A percentile compares a stretch with the other conserved stretches of the same genome.
These are phyloP conservation scores for Cichlasoma orientale DNA, from an alignment of 2,797 vertebrate genomes.

Conservation along the genomic window DNA sequence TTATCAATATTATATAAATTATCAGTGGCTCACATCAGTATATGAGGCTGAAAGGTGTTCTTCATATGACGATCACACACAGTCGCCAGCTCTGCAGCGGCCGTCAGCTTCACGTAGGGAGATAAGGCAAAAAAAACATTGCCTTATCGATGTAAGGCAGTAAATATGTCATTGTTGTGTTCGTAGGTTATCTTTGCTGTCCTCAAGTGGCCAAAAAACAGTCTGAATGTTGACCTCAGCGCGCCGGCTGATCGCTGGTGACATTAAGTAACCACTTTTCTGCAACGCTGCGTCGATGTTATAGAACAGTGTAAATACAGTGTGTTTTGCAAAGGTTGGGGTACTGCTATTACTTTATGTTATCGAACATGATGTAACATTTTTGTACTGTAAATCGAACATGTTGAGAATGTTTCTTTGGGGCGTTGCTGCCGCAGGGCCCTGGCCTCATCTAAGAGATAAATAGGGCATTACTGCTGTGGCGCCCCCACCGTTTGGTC, in stretches of 20 bases:
- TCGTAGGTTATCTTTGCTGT: not conserved
- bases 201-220: too few species aligned
- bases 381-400: not conserved
- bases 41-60: not conserved
- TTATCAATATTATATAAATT: not conserved
- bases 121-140: too few species aligned
- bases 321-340: rapidly evolving
- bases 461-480: too few species aligned
- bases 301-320: not conserved
- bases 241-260: not conserved
- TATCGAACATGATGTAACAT: rapidly evolving
- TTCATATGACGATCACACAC: not conserved
- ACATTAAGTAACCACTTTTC: not conserved
- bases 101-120: not conserved
- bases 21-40: not conserved
- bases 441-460: too few species aligned
- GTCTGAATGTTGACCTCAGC: too few species aligned
- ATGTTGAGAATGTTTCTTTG: not conserved
- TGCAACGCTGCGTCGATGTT: rapidly evolving
- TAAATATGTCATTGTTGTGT: not conserved
- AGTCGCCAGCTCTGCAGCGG: not conserved
- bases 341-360: not conserved
- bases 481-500: too few species aligned
- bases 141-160: too few species aligned
- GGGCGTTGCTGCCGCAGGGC: not conserved